Conservation (phyloP, 2,797 vertebrate species). For the Lepilemur septentrionalis region DNA sequence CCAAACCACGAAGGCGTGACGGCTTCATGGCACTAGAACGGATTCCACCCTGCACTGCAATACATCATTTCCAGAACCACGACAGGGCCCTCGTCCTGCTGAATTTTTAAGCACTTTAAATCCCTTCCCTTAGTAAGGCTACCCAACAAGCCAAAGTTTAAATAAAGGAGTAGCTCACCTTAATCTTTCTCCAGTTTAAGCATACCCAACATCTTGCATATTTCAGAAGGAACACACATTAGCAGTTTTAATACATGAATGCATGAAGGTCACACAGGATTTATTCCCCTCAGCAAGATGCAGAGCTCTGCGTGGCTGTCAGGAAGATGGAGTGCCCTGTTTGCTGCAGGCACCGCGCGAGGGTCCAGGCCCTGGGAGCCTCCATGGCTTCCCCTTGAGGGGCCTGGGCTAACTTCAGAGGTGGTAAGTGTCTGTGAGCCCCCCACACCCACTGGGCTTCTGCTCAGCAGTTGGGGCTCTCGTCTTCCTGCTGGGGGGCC, state of each 20-base stretch:
- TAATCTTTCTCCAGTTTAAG: not conserved
- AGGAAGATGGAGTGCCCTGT: not conserved
- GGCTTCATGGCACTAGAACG: rapidly evolving
- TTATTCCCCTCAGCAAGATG: not conserved
- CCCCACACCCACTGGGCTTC: not conserved
- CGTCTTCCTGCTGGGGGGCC: not conserved
- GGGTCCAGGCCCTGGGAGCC: not conserved
- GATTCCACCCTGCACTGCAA: rapidly evolving
- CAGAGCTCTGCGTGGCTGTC: not conserved
- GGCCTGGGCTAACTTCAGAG: not conserved
- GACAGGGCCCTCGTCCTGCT: not conserved
- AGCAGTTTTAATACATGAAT: not conserved
- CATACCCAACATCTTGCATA: not conserved
- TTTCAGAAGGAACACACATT: not conserved
- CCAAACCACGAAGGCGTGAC: not conserved
- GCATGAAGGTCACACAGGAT: not conserved
- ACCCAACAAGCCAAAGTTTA: not conserved
- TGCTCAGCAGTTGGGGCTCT: not conserved
- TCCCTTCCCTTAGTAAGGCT: not conserved
- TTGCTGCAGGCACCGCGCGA: rapidly evolving
- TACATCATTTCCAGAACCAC: not conserved
- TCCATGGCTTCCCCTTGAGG: rapidly evolving
- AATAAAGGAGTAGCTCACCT: not conserved
- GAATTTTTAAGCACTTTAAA: not conserved
- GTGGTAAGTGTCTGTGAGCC: no score